A percentile compares a stretch with the other conserved stretches of the same genome.
Evolutionary conservation across 2,888 invertebrate genomes (phyloP).

Genomic region (Gymnoscelis rufifasciata): DNA sequence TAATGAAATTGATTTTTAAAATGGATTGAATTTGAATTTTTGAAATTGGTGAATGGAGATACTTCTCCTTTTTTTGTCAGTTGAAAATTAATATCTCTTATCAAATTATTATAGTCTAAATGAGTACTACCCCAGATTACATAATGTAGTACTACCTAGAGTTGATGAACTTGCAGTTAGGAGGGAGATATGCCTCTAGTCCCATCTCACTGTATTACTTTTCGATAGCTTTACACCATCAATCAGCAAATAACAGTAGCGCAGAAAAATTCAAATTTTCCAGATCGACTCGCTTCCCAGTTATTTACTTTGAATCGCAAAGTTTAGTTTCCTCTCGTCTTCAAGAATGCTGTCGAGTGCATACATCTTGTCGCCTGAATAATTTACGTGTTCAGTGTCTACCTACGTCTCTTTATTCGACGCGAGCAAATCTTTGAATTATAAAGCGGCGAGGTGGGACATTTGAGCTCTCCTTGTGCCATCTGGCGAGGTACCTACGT

Average conservation of each 20-base stretch:
- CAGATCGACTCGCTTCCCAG: constrained; percentile 20
- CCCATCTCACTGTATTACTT: too few relatives aligned
- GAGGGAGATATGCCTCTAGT: too few relatives aligned
- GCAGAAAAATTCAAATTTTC: constrained; percentile 25
- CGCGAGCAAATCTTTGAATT: constrained; percentile 72
- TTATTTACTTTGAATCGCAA: constrained; percentile 31
- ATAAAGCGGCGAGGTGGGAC: constrained; percentile 59
- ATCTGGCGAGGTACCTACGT: constrained; percentile 45
- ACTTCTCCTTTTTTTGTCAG: too few relatives aligned
- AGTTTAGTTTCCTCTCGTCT: constrained; percentile 21
- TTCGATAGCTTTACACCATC: too few relatives aligned
- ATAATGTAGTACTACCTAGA: too few relatives aligned
- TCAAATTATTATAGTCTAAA: too few relatives aligned
- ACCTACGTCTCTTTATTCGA: constrained; percentile 55
- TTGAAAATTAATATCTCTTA: too few relatives aligned
- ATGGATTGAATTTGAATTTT: too few relatives aligned
- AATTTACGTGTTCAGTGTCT: constrained; percentile 44
- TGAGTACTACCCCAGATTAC: too few relatives aligned
- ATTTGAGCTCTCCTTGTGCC: constrained; percentile 47
- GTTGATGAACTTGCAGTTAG: too few relatives aligned
- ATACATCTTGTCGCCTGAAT: constrained; percentile 50
- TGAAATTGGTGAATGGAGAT: too few relatives aligned
- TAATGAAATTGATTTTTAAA: too few relatives aligned
- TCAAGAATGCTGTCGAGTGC: constrained; percentile 32
- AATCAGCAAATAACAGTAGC: constrained; percentile 7